Evolutionary conservation across 1,140 invertebrate genomes (phyloP), one percentile per base, ranked within the genome.

Genomic region (Zophobas morio): DNA sequence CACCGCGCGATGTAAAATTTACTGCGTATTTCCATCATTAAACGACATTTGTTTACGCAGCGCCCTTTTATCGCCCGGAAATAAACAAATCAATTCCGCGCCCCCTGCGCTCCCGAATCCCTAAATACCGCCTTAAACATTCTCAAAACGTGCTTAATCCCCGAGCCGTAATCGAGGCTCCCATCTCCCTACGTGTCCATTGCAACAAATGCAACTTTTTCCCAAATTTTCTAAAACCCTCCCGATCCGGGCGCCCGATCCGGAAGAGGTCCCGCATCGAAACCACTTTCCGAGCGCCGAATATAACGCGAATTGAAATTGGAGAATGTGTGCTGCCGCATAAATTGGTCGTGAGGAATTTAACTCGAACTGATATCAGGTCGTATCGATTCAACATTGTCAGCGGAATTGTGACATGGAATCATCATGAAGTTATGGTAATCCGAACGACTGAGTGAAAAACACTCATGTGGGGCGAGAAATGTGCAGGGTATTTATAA

Each of bases 251-350:
- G 6, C 20, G 20, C 20, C 20, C 20, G 53, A 54, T 34, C 53
- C 33, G 35, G 35, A 60, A 60, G 35, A 60, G 56, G 36, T 35
- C 34, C 56, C 56, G 5, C 49, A 53, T 53, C 5, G 49, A 53
- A 46, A 51, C 49, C 49, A 51, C 49, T 51, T 51, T 51, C 4
- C 20, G 20, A 20, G 20, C n/a, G 6, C 49, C 49, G 54, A 57
- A 57, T 57, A 35, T 57, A 57, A 57, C 35, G 54, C 34, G 32
- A 8, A 57, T 40, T 40, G 60, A 66, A 66, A 66, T 66, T 32
- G 37, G 60, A 66, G 37, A 66, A 20, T 66, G 60, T 66, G 60
- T 66, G 60, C n/a, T 20, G 49, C 49, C n/a, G 49, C 60, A 66
- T 66, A 66, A 66, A 42, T 40, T 6, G 40, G 32, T 66, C 60